phyloP scores from a whole-genome alignment of 2,888 invertebrate genomes.

The Hoplodrina blanda region DNA sequence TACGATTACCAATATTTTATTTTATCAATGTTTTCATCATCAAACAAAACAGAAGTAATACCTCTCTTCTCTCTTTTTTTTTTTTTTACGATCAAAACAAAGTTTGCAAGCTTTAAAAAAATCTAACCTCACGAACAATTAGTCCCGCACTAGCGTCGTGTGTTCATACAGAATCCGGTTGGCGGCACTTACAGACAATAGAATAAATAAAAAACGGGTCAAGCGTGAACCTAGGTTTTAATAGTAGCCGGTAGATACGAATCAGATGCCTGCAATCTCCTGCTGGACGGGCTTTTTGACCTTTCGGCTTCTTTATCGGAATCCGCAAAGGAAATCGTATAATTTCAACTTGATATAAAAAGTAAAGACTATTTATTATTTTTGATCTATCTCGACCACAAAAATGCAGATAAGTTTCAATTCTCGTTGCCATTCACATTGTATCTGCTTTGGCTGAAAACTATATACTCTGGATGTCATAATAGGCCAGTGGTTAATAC shows the following conservation, averaged over 20 bases:
- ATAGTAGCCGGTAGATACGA: constrained; percentile 13
- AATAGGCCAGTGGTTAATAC: neutral
- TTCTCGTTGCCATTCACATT: neutral
- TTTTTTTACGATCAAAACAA: neutral
- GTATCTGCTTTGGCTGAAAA: constrained; percentile 10
- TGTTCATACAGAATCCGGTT: constrained; percentile 62
- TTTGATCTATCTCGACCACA: neutral
- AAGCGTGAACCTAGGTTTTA: constrained; percentile 23
- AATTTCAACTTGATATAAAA: constrained; percentile 1
- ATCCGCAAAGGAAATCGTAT: constrained; percentile 3
- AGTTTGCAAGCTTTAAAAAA: constrained; percentile 39
- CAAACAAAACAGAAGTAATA: neutral
- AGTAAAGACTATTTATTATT: neutral
- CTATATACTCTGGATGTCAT: neutral
- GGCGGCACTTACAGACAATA: constrained; percentile 43
- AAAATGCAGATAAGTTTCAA: neutral
- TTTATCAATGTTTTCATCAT: neutral
- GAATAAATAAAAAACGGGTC: constrained; percentile 42
- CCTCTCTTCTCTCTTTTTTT: neutral
- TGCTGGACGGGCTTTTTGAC: neutral
- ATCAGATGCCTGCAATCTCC: neutral
- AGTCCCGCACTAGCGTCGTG: constrained; percentile 48
- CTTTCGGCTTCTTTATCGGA: constrained; percentile 8
- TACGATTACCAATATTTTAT: neutral
- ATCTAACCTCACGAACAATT: constrained; percentile 60